Evolutionary conservation across 2,113 vertebrate genomes (phyloP), one percentile per base, ranked within the genome.

Genomic region (Physeter macrocephalus): DNA sequence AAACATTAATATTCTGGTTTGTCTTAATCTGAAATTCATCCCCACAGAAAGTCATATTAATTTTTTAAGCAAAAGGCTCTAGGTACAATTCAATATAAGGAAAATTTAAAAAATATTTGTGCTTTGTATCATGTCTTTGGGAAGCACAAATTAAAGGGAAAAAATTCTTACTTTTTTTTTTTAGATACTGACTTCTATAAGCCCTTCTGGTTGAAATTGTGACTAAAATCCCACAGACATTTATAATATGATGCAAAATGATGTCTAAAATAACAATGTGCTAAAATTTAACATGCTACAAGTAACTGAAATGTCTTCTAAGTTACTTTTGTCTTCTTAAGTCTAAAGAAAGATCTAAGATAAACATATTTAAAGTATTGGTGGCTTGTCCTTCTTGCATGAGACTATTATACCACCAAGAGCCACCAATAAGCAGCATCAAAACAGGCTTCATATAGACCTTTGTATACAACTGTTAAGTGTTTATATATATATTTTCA

Each of bases 1-100:
- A 87, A 82, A 82, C 23, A 90, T 23, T 86, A 41, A 78, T 21
- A 41, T 39, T 74, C 21, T 84, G 46, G 31, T 71, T 72, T 83
- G 21, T 74, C 95, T 88, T 80, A 89, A 80, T 85, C 31, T 80
- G 39, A 89, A 93, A 82, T 90, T 96, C 59, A 93, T 46, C 82
- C 88, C 29, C 92, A 78, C 1, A 91, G 43, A 88, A 92, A 96
- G 62, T 8, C 49, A 21, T 29, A 49, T 52, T 66, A 90, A 36
- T 80, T 90, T 95, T 82, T 54, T 72, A 13, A 71, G 78, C 62
- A 92, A 95, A 95, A 96, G 61, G 41, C 5, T 93, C 71, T 25
- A 66, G 11, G 11, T 36, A 89, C 1, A 94, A 39, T 82, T 86
- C 41, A 72, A 85, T 36, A 81, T 88, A 94, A 87, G 75, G 29